These are phyloP conservation scores for Bos javanicus DNA, from an alignment of 2,113 vertebrate species.

Conservation along the genomic window DNA sequence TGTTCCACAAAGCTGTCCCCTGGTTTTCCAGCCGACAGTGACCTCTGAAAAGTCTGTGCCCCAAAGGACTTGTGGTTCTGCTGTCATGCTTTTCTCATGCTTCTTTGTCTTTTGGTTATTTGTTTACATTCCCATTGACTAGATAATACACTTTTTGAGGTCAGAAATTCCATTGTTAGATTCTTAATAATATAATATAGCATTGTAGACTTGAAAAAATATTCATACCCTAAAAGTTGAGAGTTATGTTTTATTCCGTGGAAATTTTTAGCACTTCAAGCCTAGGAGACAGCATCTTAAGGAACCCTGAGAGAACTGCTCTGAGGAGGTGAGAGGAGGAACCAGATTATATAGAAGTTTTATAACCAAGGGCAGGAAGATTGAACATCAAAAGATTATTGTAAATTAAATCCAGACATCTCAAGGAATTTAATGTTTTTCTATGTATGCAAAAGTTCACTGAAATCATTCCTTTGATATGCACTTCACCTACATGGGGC, in stretches of 20 bases:
- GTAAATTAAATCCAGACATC: neutral
- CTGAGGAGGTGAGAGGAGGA: neutral
- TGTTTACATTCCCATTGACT: neutral
- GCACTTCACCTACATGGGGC: neutral
- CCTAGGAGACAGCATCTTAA: neutral
- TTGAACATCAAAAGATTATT: neutral
- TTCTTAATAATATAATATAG: neutral
- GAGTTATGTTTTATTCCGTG: neutral
- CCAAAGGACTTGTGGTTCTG: neutral
- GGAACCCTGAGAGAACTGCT: neutral
- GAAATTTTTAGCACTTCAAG: neutral
- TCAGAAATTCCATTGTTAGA: neutral
- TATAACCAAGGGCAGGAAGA: neutral
- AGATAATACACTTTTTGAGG: neutral
- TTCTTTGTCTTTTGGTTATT: neutral
- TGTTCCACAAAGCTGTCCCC: neutral
- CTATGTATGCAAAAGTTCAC: neutral
- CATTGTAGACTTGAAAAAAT: neutral
- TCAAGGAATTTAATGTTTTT: neutral
- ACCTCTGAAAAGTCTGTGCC: neutral
- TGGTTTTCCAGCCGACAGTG: neutral
- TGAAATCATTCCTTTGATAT: neutral
- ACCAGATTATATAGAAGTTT: neutral
- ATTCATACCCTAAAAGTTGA: neutral
- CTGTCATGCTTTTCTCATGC: neutral